phyloP scores from a whole-genome alignment of 2,888 invertebrate species.

The Acronicta leporina region DNA sequence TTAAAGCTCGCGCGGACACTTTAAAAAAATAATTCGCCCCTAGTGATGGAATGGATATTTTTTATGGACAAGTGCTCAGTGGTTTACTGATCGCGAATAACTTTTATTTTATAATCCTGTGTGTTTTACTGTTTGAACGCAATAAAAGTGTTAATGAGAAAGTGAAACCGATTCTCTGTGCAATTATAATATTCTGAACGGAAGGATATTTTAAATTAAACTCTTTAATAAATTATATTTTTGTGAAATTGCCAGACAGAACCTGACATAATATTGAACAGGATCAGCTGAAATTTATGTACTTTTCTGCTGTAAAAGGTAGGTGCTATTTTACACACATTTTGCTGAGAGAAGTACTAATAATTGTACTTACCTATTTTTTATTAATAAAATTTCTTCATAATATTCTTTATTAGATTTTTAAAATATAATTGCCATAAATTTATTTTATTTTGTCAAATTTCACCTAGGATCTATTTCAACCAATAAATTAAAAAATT shows the following conservation, averaged over 20 bases:
- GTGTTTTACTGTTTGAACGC: constrained; percentile 65
- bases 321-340: constrained; percentile 43
- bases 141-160: constrained; percentile 67
- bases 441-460: background rate
- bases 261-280: constrained; percentile 57
- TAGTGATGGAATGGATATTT: constrained; percentile 83
- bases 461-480: background rate
- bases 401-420: background rate
- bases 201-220: constrained; percentile 64
- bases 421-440: background rate
- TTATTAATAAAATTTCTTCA: too few relatives aligned
- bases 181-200: constrained; percentile 63
- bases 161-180: constrained; percentile 79
- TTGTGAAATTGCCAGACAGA: constrained; percentile 49
- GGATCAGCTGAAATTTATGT: constrained; percentile 57
- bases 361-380: too few relatives aligned
- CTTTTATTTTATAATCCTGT: constrained; percentile 59
- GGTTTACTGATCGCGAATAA: constrained; percentile 68
- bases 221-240: constrained; percentile 55
- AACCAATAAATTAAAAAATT: background rate
- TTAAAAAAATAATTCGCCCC: constrained; percentile 64
- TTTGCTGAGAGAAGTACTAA: background rate
- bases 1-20: constrained; percentile 80
- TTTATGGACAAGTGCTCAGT: constrained; percentile 71
- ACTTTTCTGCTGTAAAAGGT: constrained; percentile 64